Evolutionary conservation across 2,888 invertebrate genomes (phyloP), one percentile per base, ranked within the genome.

Genomic region (Philaethria dido): DNA sequence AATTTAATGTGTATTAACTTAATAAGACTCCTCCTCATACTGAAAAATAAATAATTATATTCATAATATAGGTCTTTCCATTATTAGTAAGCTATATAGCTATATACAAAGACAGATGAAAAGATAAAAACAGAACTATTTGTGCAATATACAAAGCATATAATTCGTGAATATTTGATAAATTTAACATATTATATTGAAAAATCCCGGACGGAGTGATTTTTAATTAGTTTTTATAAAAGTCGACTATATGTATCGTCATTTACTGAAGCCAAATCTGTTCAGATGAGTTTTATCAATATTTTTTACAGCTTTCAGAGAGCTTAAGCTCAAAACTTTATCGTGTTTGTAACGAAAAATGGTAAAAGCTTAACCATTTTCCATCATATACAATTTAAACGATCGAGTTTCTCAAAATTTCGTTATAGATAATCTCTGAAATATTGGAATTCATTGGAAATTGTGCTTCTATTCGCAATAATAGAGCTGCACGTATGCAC

Each of bases 401-500:
- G 16, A 29, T 1, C 11, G 2, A 16, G 29, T 52, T 29, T 13
- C 1, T 39, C 39, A 6, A 39, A 11, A 39, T 39, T 39, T 50
- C 16, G 50, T 20, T 50, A n/a, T 25, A 50, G n/a, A 55, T 55
- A 39, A 29, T 36, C 18, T 18, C 8, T 39, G 33, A 59, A 25
- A 59, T 59, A 44, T n/a, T 16, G 16, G 13, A 45, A 25, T 60
- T 44, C 29, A 29, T 29, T 42, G 5, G 5, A 14, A 39, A 62
- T 39, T 50, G 48, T 50, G 22, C 2, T 50, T 36, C n/a, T 8
- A 50, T 25, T 62, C 50, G n/a, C 8, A 36, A 36, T 20, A 48
- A 47, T 61, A 36, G 36, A 48, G 18, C 14, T 44, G 29, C 60
- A 60, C 60, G 29, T 29, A 48, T 48, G 18, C 50, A 48, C 9